phyloP scores from a whole-genome alignment of 2,888 invertebrate species.

The Ditula angustiorana region DNA sequence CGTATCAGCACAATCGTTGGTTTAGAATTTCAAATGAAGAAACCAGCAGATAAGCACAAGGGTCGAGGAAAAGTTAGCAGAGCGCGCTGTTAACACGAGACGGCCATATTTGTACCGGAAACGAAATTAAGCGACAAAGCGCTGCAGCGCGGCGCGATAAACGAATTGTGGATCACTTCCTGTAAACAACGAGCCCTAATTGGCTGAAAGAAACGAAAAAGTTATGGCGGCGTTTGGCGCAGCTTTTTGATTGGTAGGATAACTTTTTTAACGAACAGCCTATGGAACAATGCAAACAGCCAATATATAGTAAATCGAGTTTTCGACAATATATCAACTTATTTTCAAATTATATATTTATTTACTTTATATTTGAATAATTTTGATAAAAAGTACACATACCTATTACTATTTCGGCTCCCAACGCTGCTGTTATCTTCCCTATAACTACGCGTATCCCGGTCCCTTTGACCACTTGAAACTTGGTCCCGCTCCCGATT shows the following conservation, averaged over 20 bases:
- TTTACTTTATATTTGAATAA: neutral
- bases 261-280: neutral
- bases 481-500: neutral
- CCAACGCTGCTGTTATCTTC: slow-evolving; percentile 42
- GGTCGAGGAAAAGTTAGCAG: slow-evolving; percentile 11
- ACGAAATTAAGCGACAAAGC: slow-evolving; percentile 18
- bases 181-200: slow-evolving; percentile 2
- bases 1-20: slow-evolving; percentile 6
- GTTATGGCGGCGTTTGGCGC: slow-evolving; percentile 11
- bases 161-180: slow-evolving; percentile 22
- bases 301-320: too few species aligned
- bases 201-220: slow-evolving; percentile 3
- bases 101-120: slow-evolving; percentile 38
- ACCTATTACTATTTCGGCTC: slow-evolving; percentile 47
- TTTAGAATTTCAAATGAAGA: slow-evolving; percentile 21
- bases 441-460: slow-evolving; percentile 23
- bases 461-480: slow-evolving; percentile 2
- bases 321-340: too few species aligned
- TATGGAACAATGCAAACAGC: neutral
- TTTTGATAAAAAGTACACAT: neutral
- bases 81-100: slow-evolving; percentile 20
- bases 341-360: too few species aligned
- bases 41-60: neutral
- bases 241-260: neutral
- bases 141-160: slow-evolving; percentile 17